These are phyloP conservation scores for Scartelaos histophorus DNA, from an alignment of 2,113 vertebrate genomes.

Conservation along the genomic window DNA sequence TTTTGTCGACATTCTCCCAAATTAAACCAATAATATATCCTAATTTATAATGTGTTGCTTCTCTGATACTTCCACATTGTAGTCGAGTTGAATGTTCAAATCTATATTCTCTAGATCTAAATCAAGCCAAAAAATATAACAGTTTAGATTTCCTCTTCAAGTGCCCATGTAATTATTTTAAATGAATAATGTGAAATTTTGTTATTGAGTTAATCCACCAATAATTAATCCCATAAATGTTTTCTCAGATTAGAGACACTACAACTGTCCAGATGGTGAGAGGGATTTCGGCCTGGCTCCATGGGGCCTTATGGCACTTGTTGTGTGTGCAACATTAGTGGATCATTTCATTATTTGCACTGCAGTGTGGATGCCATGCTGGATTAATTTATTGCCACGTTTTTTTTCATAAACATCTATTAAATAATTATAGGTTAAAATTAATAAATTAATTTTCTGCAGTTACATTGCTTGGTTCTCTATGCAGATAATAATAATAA, in stretches of 20 bases:
- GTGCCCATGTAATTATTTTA: background rate
- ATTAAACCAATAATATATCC: background rate
- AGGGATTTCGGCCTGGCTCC: constrained; percentile 29
- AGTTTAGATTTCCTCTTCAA: background rate
- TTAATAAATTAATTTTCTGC: constrained; percentile 40
- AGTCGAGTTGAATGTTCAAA: background rate
- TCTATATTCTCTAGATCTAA: background rate
- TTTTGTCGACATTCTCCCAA: background rate
- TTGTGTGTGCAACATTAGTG: constrained; percentile 22
- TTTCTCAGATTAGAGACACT: constrained; percentile 61
- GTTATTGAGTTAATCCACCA: constrained; percentile 47
- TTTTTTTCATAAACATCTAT: constrained; percentile 16
- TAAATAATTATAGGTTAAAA: constrained; percentile 45
- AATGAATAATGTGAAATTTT: constrained; percentile 41
- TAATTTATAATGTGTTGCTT: background rate
- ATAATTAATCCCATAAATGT: constrained; percentile 69
- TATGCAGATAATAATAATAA: constrained; percentile 1
- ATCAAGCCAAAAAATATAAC: background rate
- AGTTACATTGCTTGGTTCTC: constrained; percentile 19
- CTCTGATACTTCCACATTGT: background rate
- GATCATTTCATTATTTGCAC: constrained; percentile 34
- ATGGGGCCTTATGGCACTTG: constrained; percentile 30
- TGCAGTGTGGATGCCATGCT: constrained; percentile 26
- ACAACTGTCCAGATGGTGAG: constrained; percentile 69
- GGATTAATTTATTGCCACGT: constrained; percentile 67